Percentiles rank a stretch among this genome's conserved stretches.
phyloP scores from a whole-genome alignment of 2,888 invertebrate species.

The Andrena dorsata region DNA sequence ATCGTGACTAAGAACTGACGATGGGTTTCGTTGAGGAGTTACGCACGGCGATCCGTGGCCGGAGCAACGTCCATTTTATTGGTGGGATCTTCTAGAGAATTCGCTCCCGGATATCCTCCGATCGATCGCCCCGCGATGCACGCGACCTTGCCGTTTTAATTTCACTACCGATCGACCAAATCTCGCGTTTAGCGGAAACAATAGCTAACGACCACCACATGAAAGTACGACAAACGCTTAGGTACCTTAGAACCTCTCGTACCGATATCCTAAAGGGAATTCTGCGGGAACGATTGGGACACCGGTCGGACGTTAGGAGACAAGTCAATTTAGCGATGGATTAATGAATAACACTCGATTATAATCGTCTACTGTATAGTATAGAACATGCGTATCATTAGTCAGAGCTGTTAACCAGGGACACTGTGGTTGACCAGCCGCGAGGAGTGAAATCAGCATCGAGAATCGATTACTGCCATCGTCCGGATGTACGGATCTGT shows the following conservation, averaged over 20 bases:
- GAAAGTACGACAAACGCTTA: conserved; percentile 42
- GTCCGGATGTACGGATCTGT: conserved; percentile 9
- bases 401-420: conserved; percentile 36
- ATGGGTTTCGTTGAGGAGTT: conserved; percentile 10
- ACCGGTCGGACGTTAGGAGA: conserved; percentile 33
- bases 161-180: conserved; percentile 33
- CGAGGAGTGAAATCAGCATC: not conserved
- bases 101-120: not conserved
- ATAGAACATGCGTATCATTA: conserved; percentile 49
- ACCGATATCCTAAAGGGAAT: not conserved
- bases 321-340: conserved; percentile 61
- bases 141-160: conserved; percentile 15
- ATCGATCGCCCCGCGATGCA: conserved; percentile 29
- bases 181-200: not conserved
- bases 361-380: conserved; percentile 63
- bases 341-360: conserved; percentile 45
- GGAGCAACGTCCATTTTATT: conserved; percentile 10
- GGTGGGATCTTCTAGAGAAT: not conserved
- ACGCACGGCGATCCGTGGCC: not conserved
- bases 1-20: conserved; percentile 11
- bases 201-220: conserved; percentile 9
- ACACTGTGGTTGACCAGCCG: conserved; percentile 37
- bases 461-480: conserved; percentile 32
- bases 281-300: conserved; percentile 16
- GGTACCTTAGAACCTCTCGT: conserved; percentile 5